Percentiles rank a stretch among this genome's conserved stretches.
Conservation (phyloP, 2,797 vertebrate genomes). For the Myiotriccus ornatus region DNA sequence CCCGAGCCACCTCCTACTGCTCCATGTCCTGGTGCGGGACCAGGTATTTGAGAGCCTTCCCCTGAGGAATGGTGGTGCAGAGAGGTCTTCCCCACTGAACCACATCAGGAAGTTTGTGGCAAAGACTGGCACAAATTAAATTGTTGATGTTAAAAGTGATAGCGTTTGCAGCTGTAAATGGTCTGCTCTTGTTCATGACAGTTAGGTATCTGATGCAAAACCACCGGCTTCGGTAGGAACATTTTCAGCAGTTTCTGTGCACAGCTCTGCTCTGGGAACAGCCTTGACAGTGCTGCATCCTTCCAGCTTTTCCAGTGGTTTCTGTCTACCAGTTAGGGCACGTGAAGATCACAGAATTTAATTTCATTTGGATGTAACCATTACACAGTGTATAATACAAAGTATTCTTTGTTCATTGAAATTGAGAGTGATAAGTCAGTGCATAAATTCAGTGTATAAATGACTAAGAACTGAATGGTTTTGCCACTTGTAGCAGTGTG, state of each 20-base stretch:
- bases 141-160: not conserved
- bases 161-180: not conserved
- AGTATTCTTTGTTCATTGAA: not conserved
- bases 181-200: not conserved
- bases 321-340: not conserved
- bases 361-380: not conserved
- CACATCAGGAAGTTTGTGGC: not conserved
- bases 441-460: not conserved
- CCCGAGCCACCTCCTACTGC: not conserved
- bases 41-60: not conserved
- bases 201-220: not conserved
- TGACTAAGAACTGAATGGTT: not conserved
- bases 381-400: not conserved
- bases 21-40: fast-evolving
- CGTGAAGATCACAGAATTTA: not conserved
- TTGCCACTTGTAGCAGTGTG: not conserved
- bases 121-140: not conserved
- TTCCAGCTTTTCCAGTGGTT: not conserved
- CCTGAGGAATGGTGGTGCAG: fast-evolving
- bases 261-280: not conserved
- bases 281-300: not conserved
- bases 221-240: not conserved
- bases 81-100: not conserved
- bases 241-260: not conserved
- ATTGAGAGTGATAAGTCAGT: not conserved